Evolutionary conservation across 1,140 invertebrate genomes (phyloP), one percentile per base, ranked within the genome.

Genomic region (Trinorchestia longiramus): DNA sequence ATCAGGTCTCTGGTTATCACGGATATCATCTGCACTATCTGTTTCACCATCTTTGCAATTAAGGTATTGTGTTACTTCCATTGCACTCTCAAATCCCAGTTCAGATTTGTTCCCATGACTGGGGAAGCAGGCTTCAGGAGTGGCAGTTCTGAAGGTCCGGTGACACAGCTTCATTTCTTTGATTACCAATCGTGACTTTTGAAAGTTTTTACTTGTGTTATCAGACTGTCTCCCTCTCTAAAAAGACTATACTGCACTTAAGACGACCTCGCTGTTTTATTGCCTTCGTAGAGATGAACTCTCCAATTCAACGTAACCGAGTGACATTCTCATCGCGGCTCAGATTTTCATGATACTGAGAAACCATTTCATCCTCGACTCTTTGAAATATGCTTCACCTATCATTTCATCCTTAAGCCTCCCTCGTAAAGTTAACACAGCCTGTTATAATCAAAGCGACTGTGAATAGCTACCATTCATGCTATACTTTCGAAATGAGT

Each of bases 91-190:
- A 43, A 94, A 47, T n/a, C 44, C 40, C 6, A 91, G 44, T 19
- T 4, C 92, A 94, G 44, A 45, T 94, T 90, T 90, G n/a, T 94
- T 94, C 92, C 92, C 92, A 45, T 42, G 44, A 4, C 92, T 45
- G 23, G 92, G 36, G 92, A 36, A 94, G 41, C 88, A 44, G 44
- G 92, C 92, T 94, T 8, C 92, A 94, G 44, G 92, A 94, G 92
- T 94, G 92, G 92, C 92, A 94, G 88, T 42, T 43, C 43, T 94
- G 43, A 47, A 45, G 92, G 92, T 94, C 92, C 92, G 92, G 92
- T 94, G 92, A 94, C 92, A 47, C 43, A n/a, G 92, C 92, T 94
- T 94, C 92, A 94, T 94, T 94, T 94, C 92, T 45, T 11, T 94
- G 44, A 43, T 45, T 44, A 45, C 92, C 43, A n/a, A 45, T 94